Evolutionary conservation across 1,140 invertebrate species (phyloP), one percentile per base, ranked within the genome.

Genomic region (Drosophila dunni): DNA sequence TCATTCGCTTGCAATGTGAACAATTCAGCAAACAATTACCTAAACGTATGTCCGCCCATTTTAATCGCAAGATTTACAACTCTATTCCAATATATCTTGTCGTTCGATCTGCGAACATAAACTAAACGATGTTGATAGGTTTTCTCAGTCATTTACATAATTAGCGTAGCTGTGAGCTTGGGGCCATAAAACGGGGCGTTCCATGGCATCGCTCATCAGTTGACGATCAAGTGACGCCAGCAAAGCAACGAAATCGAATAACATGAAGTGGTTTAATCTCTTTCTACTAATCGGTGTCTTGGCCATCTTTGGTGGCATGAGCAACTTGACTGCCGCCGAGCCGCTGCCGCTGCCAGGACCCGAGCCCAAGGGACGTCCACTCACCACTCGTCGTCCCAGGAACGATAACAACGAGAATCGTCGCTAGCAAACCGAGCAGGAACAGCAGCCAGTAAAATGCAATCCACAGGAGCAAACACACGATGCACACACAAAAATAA

Each of bases 1-100:
- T 38, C 36, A 44, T 58, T 44, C 38, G 40, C 24, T 75, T 70
- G 61, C 42, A 77, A 56, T 73, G 78, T 40, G 58, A 81, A 68
- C 40, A 50, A 45, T 57, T 44, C 42, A 15, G 57, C 33, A 60
- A 34, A 53, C 50, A 72, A 91, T 81, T 88, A 79, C 75, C 79
- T 81, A 83, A 79, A 72, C 64, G 82, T 53, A 58, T 91, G 88
- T 90, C 88, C 88, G 88, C 88, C 88, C 82, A 77, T 81, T 81
- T 90, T 91, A 78, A 76, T 48, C 80, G 53, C 71, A 15, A 77
- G 75, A 91, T 91, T 91, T 91, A 91, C 88, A 91, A 76, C 88
- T 91, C 83, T 91, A 91, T 91, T 91, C 70, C 40, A 40, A 29
- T 11, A 42, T 50, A 67, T 50, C 42, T 13, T 53, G 63, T 51